Evolutionary conservation across 2,797 vertebrate species (phyloP).

Genomic region (Sebastes vulpes): DNA sequence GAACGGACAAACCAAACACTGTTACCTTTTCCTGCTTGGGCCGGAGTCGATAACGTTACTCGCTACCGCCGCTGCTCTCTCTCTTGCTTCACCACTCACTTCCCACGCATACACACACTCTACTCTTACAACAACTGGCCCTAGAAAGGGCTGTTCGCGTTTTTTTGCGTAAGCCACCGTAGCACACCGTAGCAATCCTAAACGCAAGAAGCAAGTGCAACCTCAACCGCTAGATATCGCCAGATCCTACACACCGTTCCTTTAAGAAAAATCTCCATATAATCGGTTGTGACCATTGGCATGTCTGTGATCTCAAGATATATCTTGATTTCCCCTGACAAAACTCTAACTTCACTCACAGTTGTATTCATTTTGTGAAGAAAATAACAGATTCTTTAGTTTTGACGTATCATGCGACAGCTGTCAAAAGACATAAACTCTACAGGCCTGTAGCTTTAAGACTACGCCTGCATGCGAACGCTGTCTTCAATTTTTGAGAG

Average conservation of each 20-base stretch:
- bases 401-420: not conserved
- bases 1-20: no score
- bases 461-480: not conserved
- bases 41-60: no score
- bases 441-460: not conserved
- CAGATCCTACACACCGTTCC: no score
- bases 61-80: no score
- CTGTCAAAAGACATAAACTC: not conserved
- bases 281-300: not conserved
- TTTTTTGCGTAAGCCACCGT: accelerated
- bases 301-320: not conserved
- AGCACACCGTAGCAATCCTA: no score
- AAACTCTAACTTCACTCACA: not conserved
- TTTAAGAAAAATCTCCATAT: not conserved
- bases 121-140: no score
- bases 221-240: no score
- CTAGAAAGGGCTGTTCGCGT: no score
- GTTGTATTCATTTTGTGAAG: not conserved
- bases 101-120: no score
- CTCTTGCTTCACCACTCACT: no score
- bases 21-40: no score
- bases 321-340: not conserved
- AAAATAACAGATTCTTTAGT: not conserved
- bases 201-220: no score
- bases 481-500: not conserved